These are phyloP conservation scores for Botia kubotai DNA, from an alignment of 2,797 vertebrate genomes.

Conservation along the genomic window DNA sequence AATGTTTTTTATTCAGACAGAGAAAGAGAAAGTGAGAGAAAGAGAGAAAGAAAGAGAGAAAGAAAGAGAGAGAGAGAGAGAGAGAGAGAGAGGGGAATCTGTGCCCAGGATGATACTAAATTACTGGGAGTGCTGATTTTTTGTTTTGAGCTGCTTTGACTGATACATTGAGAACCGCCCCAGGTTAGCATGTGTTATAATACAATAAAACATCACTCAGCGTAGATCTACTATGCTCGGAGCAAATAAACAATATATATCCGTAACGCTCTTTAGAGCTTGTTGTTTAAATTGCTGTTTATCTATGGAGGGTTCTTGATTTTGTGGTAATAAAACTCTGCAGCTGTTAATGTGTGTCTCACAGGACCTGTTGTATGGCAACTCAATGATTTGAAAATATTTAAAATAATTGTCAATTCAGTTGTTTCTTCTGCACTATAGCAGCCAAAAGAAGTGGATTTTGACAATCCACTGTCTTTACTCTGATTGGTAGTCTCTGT, in stretches of 20 bases:
- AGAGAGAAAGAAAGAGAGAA: no score
- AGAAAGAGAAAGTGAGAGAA: not conserved
- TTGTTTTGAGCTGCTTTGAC: constrained; percentile 30
- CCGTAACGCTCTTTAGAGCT: constrained; percentile 52
- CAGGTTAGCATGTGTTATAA: constrained; percentile 57
- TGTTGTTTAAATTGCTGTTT: constrained; percentile 24
- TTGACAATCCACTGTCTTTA: not conserved
- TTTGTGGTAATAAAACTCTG: constrained; percentile 15
- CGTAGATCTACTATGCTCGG: constrained; percentile 54
- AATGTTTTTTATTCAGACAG: not conserved
- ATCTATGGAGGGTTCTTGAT: not conserved
- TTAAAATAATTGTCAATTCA: no score
- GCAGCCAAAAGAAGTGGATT: no score
- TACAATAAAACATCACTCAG: constrained; percentile 60
- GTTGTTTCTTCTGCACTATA: no score
- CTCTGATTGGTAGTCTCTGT: not conserved
- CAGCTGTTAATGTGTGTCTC: constrained; percentile 3
- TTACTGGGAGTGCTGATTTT: constrained; percentile 3
- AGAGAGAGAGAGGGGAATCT: constrained; percentile 5
- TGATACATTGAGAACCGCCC: constrained; percentile 57
- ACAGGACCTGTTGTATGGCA: not conserved
- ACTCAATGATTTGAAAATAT: not conserved
- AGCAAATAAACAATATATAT: constrained; percentile 66
- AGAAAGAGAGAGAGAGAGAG: no score
- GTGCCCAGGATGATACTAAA: constrained; percentile 16